Conservation (phyloP, 2,797 vertebrate genomes). For the Sebastiscus tertius region DNA sequence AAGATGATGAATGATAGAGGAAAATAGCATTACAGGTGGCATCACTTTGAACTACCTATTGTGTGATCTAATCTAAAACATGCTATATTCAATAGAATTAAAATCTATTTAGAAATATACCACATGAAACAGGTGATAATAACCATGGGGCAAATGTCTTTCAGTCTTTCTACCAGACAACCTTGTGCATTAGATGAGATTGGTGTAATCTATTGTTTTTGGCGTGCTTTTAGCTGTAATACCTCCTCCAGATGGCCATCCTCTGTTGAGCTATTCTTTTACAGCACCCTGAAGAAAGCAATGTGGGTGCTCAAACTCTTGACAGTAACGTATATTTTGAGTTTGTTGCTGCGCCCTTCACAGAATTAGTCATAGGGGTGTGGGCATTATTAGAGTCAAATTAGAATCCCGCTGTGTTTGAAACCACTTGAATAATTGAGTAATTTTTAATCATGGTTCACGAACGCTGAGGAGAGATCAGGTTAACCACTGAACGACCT, state of each 20-base stretch:
- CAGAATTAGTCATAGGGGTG: conserved; percentile 70
- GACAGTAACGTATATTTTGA: conserved; percentile 51
- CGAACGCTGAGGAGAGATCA: conserved; percentile 49
- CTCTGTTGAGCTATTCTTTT: conserved; percentile 57
- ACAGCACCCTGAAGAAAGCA: conserved; percentile 44
- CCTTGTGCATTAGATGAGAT: conserved; percentile 20
- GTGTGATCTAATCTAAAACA: not conserved
- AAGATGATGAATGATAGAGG: not conserved
- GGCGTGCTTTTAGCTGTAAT: conserved; percentile 53
- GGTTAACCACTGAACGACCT: conserved; percentile 30
- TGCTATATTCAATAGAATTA: not conserved
- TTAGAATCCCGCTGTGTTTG: conserved; percentile 68
- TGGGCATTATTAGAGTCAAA: conserved; percentile 65
- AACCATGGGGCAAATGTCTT: not conserved
- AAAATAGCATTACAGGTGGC: not conserved
- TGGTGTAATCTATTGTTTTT: conserved; percentile 38
- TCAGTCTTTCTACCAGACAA: conserved; percentile 2
- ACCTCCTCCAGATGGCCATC: conserved; percentile 70
- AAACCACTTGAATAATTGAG: conserved; percentile 60
- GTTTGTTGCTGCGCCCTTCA: conserved; percentile 65
- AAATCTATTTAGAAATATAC: not conserved
- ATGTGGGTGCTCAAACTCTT: conserved; percentile 51
- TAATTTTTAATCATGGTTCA: conserved; percentile 49
- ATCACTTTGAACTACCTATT: not conserved
- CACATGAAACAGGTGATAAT: conserved; percentile 7